These are phyloP conservation scores for Blera fallax DNA, from an alignment of 2,888 invertebrate species.

Conservation along the genomic window DNA sequence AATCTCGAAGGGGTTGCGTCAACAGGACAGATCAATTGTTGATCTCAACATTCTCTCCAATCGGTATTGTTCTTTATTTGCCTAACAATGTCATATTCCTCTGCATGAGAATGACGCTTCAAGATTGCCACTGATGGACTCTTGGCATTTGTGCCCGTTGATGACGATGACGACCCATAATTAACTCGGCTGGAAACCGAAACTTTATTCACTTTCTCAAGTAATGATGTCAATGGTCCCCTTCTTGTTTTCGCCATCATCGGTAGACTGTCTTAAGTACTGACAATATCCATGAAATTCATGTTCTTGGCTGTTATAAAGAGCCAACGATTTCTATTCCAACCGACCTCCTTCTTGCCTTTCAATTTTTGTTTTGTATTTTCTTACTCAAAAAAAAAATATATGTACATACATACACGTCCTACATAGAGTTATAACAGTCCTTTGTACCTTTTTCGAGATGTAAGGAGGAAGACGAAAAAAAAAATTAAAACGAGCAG, in stretches of 20 bases:
- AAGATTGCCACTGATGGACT: constrained; percentile 63
- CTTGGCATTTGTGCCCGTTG: constrained; percentile 38
- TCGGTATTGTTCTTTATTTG: constrained; percentile 43
- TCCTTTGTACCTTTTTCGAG: constrained; percentile 59
- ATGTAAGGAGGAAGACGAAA: constrained; percentile 31
- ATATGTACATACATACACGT: constrained; percentile 6
- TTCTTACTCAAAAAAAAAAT: constrained; percentile 28
- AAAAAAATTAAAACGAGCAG: neutral
- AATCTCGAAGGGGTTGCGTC: constrained; percentile 62
- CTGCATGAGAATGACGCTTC: constrained; percentile 49
- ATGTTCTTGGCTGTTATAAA: constrained; percentile 55
- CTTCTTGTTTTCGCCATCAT: constrained; percentile 58
- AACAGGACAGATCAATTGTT: constrained; percentile 65
- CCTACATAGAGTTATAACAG: constrained; percentile 47
- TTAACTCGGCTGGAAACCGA: constrained; percentile 71
- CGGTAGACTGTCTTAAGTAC: constrained; percentile 65
- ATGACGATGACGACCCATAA: constrained; percentile 56
- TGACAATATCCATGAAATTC: constrained; percentile 65
- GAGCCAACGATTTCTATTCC: constrained; percentile 63
- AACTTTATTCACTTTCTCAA: constrained; percentile 66
- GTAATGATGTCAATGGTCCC: constrained; percentile 72
- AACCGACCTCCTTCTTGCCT: constrained; percentile 60
- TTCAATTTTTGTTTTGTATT: constrained; percentile 58
- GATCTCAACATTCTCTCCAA: constrained; percentile 50
- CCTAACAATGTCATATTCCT: constrained; percentile 39